Percentiles rank a stretch among this genome's conserved stretches.
phyloP scores from a whole-genome alignment of 2,113 vertebrate species.

The Apteryx mantelli region DNA sequence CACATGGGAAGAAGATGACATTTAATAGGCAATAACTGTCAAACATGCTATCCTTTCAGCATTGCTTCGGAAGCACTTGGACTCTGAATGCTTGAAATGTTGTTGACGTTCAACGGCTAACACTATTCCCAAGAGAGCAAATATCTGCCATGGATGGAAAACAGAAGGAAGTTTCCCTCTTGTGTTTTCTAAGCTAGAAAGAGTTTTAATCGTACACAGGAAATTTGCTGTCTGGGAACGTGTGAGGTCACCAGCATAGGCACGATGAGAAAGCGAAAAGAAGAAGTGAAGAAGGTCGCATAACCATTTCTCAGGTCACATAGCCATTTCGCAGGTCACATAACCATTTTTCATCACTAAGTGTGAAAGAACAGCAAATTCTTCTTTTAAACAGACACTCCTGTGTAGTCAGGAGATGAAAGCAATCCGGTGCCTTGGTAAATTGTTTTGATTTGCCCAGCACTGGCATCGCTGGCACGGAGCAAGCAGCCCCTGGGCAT shows the following conservation, averaged over 20 bases:
- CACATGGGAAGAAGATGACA: rapidly evolving
- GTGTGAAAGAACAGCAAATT: not conserved
- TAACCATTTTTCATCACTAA: not conserved
- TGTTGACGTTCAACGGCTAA: not conserved
- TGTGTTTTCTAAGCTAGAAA: not conserved
- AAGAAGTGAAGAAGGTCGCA: not conserved
- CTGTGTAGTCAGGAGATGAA: not conserved
- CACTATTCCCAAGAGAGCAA: not conserved
- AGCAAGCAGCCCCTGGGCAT: not conserved
- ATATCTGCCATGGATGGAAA: not conserved
- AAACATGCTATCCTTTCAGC: not conserved
- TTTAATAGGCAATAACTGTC: not conserved
- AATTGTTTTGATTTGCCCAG: not conserved
- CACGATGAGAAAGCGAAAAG: not conserved
- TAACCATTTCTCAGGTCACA: too few species aligned
- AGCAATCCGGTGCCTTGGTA: not conserved
- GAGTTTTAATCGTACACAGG: not conserved
- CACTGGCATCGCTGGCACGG: not conserved
- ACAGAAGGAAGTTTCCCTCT: not conserved
- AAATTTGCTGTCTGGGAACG: not conserved
- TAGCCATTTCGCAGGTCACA: too few species aligned
- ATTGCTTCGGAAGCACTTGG: rapidly evolving
- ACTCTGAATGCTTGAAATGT: not conserved
- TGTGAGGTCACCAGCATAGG: rapidly evolving
- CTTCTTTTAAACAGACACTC: rapidly evolving